Evolutionary conservation across 2,113 vertebrate species (phyloP).

Genomic region (Camelus dromedarius): DNA sequence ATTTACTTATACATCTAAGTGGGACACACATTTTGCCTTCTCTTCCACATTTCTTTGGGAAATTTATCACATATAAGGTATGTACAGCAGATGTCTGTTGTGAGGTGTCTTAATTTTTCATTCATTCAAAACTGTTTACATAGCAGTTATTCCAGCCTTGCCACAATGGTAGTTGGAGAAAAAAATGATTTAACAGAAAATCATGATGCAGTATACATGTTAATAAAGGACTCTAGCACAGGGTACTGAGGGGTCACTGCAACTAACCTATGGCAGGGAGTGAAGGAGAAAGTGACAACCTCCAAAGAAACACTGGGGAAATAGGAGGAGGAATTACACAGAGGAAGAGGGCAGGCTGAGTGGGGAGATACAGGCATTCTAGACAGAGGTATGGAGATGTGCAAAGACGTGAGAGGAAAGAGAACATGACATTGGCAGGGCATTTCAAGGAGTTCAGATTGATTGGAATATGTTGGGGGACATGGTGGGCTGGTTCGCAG

Average conservation of each 20-base stretch:
- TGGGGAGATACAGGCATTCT: background rate
- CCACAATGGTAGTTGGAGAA: background rate
- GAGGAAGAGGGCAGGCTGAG: background rate
- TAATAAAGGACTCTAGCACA: background rate
- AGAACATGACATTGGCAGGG: fast-evolving
- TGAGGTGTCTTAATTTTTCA: background rate
- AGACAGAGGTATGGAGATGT: background rate
- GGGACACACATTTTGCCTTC: background rate
- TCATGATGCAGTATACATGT: background rate
- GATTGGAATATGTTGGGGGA: too few species aligned
- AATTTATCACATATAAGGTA: background rate
- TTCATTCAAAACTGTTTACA: background rate
- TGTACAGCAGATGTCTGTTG: background rate
- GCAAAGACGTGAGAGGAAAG: background rate
- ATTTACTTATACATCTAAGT: background rate
- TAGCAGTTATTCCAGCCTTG: background rate
- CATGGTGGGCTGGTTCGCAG: too few species aligned
- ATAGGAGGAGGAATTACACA: background rate
- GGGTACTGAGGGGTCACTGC: background rate
- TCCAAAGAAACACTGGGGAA: background rate
- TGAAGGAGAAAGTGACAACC: background rate
- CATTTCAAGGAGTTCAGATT: background rate
- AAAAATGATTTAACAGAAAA: background rate
- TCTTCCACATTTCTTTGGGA: background rate
- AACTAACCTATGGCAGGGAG: fast-evolving